Conservation (phyloP, 2,113 vertebrate genomes). For the Tringa solitaria region DNA sequence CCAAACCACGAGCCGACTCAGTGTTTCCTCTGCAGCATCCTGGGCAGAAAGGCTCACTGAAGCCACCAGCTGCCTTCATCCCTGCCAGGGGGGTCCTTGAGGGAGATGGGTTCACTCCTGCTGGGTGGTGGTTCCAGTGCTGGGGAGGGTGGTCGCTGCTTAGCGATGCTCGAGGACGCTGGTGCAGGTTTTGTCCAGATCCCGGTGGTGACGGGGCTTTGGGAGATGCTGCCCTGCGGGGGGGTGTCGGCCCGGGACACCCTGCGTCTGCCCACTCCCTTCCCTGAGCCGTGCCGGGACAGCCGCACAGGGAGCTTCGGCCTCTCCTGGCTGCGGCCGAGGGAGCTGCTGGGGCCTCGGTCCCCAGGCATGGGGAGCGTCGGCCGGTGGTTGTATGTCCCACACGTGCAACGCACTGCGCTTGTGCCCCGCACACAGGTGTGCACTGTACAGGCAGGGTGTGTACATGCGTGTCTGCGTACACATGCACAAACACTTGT, state of each 20-base stretch:
- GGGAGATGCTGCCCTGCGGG: no score
- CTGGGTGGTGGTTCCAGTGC: neutral
- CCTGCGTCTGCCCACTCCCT: neutral
- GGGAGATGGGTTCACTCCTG: no score
- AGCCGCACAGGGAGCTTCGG: no score
- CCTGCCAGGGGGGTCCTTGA: neutral
- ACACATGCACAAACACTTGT: no score
- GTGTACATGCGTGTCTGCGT: no score
- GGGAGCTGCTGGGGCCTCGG: neutral
- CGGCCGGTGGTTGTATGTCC: neutral
- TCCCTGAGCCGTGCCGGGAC: no score
- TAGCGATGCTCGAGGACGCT: accelerated
- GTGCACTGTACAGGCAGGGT: accelerated
- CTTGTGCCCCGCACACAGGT: neutral
- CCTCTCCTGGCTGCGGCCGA: no score
- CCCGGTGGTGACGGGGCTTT: neutral
- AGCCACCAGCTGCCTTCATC: neutral
- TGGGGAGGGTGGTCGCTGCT: neutral
- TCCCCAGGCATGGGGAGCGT: accelerated
- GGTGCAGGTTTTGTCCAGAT: neutral
- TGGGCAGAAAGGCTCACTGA: neutral
- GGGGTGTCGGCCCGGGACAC: neutral
- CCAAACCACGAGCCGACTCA: neutral
- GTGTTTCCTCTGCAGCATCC: neutral
- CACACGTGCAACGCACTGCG: accelerated